A percentile compares a stretch with the other conserved stretches of the same genome.
Evolutionary conservation across 1,140 invertebrate genomes (phyloP).

Genomic region (Centruroides sculpturatus): DNA sequence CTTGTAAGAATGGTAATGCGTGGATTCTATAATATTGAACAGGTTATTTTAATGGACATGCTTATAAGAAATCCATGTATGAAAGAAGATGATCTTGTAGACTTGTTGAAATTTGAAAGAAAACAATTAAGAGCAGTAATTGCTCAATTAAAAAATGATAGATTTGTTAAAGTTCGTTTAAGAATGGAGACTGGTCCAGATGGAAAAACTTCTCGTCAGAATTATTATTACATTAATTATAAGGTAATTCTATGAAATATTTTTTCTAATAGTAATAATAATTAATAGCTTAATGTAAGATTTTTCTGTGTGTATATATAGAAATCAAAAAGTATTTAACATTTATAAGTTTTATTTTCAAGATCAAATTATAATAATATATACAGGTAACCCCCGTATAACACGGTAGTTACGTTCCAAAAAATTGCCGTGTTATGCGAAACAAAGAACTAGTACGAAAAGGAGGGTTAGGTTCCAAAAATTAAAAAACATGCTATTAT

Average conservation of each 20-base stretch:
- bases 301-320: too few relatives aligned
- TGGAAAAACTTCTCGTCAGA: conserved; percentile 91
- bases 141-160: conserved; percentile 72
- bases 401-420: too few relatives aligned
- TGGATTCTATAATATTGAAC: conserved; percentile 86
- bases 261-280: too few relatives aligned
- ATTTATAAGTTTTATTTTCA: too few relatives aligned
- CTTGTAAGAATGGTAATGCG: conserved; percentile 73
- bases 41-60: conserved; percentile 88
- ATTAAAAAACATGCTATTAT: too few relatives aligned
- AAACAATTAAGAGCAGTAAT: conserved; percentile 83
- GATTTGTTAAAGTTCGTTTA: conserved; percentile 81
- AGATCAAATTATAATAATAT: too few relatives aligned
- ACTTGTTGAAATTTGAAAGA: conserved; percentile 81
- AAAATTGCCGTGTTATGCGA: too few relatives aligned
- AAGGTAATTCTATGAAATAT: conserved; percentile 38
- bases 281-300: too few relatives aligned
- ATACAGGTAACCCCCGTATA: too few relatives aligned
- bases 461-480: too few relatives aligned
- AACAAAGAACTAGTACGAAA: too few relatives aligned
- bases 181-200: conserved; percentile 89
- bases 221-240: conserved; percentile 96
- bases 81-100: conserved; percentile 93
- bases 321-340: too few relatives aligned
- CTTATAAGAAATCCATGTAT: conserved; percentile 86